Percentiles rank a stretch among this genome's conserved stretches.
These are phyloP conservation scores for Regulus satrapa DNA, from an alignment of 2,113 vertebrate genomes.

Conservation along the genomic window DNA sequence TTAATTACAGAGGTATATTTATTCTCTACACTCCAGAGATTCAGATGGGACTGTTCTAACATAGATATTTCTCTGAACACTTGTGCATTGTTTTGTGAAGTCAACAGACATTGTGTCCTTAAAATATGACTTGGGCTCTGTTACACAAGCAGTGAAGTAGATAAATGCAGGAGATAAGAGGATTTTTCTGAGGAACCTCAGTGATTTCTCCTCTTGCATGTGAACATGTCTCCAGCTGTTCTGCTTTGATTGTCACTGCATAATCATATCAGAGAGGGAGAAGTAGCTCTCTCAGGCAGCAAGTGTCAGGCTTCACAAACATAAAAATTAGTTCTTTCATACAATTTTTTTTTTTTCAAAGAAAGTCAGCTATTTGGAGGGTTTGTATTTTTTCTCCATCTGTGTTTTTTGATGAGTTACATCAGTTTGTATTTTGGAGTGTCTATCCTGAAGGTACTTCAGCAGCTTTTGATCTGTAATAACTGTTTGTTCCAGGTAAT, in stretches of 20 bases:
- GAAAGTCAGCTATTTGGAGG: background rate
- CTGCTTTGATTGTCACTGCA: background rate
- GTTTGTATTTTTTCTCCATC: background rate
- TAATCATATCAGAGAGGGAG: background rate
- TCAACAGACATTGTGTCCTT: background rate
- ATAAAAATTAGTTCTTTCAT: background rate
- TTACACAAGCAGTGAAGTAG: background rate
- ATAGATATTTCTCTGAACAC: background rate
- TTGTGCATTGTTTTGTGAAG: background rate
- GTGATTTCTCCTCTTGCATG: background rate
- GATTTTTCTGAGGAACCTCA: background rate
- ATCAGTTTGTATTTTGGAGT: background rate
- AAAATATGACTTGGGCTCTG: background rate
- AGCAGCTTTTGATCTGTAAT: conserved; percentile 34
- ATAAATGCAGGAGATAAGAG: background rate
- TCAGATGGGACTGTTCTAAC: background rate
- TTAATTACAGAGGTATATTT: background rate
- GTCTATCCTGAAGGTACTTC: background rate
- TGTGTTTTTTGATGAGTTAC: background rate
- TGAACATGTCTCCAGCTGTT: background rate
- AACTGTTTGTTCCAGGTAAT: conserved; percentile 83
- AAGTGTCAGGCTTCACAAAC: background rate
- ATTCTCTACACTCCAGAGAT: background rate
- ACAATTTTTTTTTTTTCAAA: background rate
- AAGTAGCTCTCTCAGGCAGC: background rate